Conservation (phyloP, 1,140 invertebrate species). For the Drosophila burlai region DNA sequence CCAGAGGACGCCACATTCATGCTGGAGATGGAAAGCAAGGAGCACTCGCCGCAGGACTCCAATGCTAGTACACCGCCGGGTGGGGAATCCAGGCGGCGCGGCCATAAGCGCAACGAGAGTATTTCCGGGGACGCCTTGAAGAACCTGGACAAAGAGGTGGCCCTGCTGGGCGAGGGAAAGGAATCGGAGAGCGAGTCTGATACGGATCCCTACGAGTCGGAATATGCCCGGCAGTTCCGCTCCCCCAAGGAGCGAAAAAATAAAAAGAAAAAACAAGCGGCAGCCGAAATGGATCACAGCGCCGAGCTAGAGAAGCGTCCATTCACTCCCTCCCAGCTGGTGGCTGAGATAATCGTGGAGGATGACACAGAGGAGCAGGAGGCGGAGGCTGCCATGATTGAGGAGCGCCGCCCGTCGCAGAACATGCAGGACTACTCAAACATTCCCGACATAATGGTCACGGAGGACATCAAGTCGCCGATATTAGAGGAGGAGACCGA, state of each 20-base stretch:
- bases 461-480: conserved; percentile 87
- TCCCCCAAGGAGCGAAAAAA: conserved; percentile 75
- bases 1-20: conserved; percentile 75
- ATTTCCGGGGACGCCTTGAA: conserved; percentile 77
- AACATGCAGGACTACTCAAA: conserved; percentile 85
- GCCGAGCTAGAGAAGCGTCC: conserved; percentile 77
- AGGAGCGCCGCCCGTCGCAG: conserved; percentile 79
- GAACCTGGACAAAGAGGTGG: conserved; percentile 66
- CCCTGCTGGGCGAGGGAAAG: conserved; percentile 67
- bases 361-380: conserved; percentile 87
- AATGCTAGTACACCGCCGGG: conserved; percentile 86
- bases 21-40: conserved; percentile 82
- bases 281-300: conserved; percentile 80
- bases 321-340: conserved; percentile 80
- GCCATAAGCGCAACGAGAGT: conserved; percentile 87
- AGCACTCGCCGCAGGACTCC: conserved; percentile 86
- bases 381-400: conserved; percentile 85
- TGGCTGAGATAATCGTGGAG: conserved; percentile 86
- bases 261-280: conserved; percentile 79
- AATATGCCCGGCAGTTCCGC: conserved; percentile 82
- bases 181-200: conserved; percentile 83
- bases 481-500: conserved; percentile 69
- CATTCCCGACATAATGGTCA: conserved; percentile 90
- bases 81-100: conserved; percentile 86
- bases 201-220: conserved; percentile 84